Percentiles rank a stretch among this genome's conserved stretches.
Evolutionary conservation across 2,113 vertebrate genomes (phyloP).

Genomic region (Indicator indicator): DNA sequence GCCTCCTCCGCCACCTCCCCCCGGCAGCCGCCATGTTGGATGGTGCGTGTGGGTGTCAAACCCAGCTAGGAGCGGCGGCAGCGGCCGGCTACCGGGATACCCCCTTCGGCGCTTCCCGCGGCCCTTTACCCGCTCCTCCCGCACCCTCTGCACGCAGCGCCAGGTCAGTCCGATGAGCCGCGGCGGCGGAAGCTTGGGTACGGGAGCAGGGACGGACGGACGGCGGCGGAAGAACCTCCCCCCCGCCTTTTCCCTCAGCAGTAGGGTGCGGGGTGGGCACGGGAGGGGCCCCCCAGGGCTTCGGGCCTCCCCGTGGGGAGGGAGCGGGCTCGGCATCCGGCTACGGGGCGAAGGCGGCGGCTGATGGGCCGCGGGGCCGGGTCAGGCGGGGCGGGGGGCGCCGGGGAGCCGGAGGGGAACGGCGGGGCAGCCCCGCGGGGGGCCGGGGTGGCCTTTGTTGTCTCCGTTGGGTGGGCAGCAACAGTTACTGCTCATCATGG

Average conservation of each 20-base stretch:
- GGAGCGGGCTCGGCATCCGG: not conserved
- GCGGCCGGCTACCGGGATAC: not conserved
- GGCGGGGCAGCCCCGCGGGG: not conserved
- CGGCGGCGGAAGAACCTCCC: not conserved
- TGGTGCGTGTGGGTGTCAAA: conserved; percentile 73
- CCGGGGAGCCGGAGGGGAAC: not conserved
- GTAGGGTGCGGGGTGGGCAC: not conserved
- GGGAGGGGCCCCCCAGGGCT: not conserved
- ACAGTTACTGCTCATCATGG: not conserved
- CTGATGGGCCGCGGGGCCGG: not conserved
- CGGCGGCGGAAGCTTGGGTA: not conserved
- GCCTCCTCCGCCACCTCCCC: not conserved
- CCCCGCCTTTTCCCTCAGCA: not conserved
- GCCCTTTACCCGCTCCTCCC: not conserved
- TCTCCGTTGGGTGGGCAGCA: not conserved
- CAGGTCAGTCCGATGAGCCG: not conserved
- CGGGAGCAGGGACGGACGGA: not conserved
- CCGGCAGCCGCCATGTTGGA: conserved; percentile 75
- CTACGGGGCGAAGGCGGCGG: not conserved
- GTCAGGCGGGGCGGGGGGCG: not conserved
- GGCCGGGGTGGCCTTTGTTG: not conserved
- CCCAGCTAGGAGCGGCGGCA: conserved; percentile 15
- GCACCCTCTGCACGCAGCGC: not conserved
- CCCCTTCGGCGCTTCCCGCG: not conserved
- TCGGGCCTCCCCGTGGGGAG: not conserved